Conservation (phyloP, 2,113 vertebrate species). For the Rhineura floridana region DNA sequence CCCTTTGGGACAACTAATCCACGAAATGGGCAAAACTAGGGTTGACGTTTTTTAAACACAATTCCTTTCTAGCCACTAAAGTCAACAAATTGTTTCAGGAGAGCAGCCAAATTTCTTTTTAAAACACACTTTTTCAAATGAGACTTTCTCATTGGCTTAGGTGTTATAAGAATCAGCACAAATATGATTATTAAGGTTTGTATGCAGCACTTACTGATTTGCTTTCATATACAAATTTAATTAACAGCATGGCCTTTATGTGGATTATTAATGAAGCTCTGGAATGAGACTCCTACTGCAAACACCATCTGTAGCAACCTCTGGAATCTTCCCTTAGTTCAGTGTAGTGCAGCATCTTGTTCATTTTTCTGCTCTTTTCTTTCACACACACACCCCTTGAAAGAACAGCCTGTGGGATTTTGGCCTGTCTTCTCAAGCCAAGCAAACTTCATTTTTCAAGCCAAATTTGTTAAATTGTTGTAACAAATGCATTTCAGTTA, state of each 20-base stretch:
- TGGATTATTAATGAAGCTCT: not conserved
- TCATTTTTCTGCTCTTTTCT: not conserved
- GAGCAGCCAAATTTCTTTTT: not conserved
- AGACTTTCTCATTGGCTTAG: not conserved
- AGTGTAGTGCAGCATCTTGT: not conserved
- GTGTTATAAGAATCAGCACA: not conserved
- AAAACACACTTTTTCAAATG: not conserved
- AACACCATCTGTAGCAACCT: not conserved
- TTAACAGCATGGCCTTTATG: not conserved
- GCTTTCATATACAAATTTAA: not conserved
- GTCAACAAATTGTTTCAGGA: constrained; percentile 1
- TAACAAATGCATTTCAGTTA: not conserved
- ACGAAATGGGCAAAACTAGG: not conserved
- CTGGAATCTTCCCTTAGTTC: not conserved
- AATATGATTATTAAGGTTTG: not conserved
- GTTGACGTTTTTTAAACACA: not conserved
- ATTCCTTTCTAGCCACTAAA: not conserved
- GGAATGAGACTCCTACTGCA: not conserved
- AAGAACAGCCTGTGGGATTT: constrained; percentile 8
- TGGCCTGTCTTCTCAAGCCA: not conserved
- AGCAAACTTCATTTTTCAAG: constrained; percentile 23
- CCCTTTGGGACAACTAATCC: constrained; percentile 25
- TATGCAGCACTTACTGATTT: not conserved
- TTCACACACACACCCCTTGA: not conserved
- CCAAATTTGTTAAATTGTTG: constrained; percentile 7